A percentile compares a stretch with the other conserved stretches of the same genome.
Conservation (phyloP, 2,797 vertebrate species). For the Sitta carolinensis region DNA sequence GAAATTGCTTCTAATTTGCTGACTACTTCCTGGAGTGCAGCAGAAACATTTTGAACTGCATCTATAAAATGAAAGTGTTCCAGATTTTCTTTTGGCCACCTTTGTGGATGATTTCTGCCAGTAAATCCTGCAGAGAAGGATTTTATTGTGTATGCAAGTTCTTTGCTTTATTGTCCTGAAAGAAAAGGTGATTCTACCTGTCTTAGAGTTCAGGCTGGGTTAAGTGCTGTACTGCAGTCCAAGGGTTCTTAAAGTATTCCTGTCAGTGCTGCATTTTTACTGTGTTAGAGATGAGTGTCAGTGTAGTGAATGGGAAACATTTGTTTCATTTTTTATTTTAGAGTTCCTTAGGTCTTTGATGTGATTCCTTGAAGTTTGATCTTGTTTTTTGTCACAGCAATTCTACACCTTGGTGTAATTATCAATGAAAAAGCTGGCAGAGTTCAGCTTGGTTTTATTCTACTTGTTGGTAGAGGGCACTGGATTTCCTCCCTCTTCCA, state of each 20-base stretch:
- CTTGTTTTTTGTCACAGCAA: not conserved
- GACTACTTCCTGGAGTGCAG: too few species aligned
- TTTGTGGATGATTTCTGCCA: not conserved
- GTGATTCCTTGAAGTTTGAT: not conserved
- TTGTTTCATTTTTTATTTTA: not conserved
- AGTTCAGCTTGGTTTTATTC: not conserved
- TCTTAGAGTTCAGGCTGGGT: not conserved
- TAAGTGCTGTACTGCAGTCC: not conserved
- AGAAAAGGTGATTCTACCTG: too few species aligned
- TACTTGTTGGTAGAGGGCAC: not conserved
- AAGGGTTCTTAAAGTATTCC: accelerated
- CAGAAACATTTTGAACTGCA: not conserved
- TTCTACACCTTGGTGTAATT: not conserved
- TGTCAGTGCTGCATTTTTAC: not conserved
- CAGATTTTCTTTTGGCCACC: not conserved
- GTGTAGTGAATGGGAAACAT: not conserved
- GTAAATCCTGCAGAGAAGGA: not conserved
- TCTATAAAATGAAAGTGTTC: not conserved
- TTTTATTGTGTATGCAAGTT: not conserved
- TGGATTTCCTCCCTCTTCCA: not conserved
- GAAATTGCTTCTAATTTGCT: too few species aligned
- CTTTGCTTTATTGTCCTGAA: too few species aligned
- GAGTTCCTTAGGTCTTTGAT: not conserved
- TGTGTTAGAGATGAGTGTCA: not conserved
- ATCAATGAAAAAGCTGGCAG: not conserved